Conservation (phyloP, 2,113 vertebrate genomes). For the Tupaia chinensis region DNA sequence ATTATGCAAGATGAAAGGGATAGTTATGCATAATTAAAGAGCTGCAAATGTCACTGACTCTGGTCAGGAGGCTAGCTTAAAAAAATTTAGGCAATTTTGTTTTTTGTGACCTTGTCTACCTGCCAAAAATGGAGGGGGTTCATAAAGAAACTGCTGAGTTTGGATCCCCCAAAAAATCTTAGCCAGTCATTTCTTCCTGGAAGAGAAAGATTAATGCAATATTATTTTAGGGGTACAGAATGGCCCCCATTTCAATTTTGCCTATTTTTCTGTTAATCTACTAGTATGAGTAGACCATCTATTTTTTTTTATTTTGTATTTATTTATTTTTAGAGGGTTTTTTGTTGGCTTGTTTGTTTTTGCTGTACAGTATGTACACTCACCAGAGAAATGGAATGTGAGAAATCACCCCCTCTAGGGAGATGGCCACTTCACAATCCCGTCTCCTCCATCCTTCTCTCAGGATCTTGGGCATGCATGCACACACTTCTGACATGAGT, state of each 20-base stretch:
- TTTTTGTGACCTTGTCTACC: constrained; percentile 70
- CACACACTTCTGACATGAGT: too few relatives aligned
- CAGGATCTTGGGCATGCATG: too few relatives aligned
- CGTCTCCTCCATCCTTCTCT: too few relatives aligned
- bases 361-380: too few relatives aligned
- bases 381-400: too few relatives aligned
- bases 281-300: background rate
- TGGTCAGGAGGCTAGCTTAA: constrained; percentile 66
- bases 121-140: constrained; percentile 53
- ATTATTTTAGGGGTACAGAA: background rate
- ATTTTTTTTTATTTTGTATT: too few relatives aligned
- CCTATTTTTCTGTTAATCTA: background rate
- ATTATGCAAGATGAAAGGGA: constrained; percentile 78
- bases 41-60: constrained; percentile 77
- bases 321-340: too few relatives aligned
- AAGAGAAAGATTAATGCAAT: background rate
- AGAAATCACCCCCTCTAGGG: too few relatives aligned
- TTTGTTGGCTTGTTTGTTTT: too few relatives aligned
- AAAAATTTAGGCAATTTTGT: constrained; percentile 51
- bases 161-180: background rate
- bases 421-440: too few relatives aligned
- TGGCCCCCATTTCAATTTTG: background rate
- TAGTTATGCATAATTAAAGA: constrained; percentile 79
- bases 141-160: constrained; percentile 26
- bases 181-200: background rate